phyloP scores from a whole-genome alignment of 2,888 invertebrate species.

The Drosophila formosana region DNA sequence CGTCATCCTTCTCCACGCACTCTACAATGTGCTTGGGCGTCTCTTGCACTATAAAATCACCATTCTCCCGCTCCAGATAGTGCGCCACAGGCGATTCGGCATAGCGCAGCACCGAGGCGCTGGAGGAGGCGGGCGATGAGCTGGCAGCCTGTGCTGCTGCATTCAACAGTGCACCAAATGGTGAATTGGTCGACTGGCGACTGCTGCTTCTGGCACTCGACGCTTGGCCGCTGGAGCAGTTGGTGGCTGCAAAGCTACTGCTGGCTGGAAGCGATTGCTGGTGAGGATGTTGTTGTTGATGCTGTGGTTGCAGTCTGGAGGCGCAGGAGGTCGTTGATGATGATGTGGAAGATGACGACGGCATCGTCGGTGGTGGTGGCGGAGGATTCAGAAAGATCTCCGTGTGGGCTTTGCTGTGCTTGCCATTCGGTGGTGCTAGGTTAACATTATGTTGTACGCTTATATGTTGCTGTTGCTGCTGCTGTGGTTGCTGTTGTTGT shows the following conservation, averaged over 20 bases:
- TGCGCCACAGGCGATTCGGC: constrained; percentile 85
- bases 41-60: constrained; percentile 85
- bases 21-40: constrained; percentile 85
- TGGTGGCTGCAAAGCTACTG: constrained; percentile 27
- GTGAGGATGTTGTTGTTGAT: constrained; percentile 16
- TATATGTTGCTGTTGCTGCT: constrained; percentile 52
- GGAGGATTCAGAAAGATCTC: constrained; percentile 73
- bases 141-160: constrained; percentile 69
- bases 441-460: constrained; percentile 58
- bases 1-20: constrained; percentile 85
- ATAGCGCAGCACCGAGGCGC: constrained; percentile 83
- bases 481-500: constrained; percentile 64
- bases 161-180: constrained; percentile 77
- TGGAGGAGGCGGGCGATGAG: constrained; percentile 74
- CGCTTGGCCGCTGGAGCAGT: constrained; percentile 26
- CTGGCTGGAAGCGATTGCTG: constrained; percentile 37
- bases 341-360: constrained; percentile 1
- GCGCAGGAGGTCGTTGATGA: constrained; percentile 31
- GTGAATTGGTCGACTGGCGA: constrained; percentile 77
- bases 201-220: constrained; percentile 32
- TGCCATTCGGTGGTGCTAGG: constrained; percentile 65
- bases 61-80: constrained; percentile 84
- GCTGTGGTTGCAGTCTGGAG: constrained; percentile 40
- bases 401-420: constrained; percentile 62
- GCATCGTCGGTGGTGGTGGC: constrained; percentile 59